Conservation (phyloP, 2,888 invertebrate species). For the Melinaea marsaeus region DNA sequence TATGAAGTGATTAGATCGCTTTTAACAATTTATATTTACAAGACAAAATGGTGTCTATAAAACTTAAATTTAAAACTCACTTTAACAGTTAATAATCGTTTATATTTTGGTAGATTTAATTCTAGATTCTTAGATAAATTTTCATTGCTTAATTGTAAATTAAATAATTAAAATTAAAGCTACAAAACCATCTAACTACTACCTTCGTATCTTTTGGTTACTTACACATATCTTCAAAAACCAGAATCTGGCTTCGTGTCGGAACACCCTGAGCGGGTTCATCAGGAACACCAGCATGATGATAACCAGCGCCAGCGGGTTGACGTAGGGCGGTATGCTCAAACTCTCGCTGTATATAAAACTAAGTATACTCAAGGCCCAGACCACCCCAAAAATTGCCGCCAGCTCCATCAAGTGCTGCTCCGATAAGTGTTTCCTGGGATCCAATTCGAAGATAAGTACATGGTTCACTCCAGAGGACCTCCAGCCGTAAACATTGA, state of each 20-base stretch:
- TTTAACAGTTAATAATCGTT: too few species aligned
- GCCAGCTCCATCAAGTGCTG: conserved; percentile 97
- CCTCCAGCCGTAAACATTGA: conserved; percentile 98
- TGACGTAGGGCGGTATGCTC: conserved; percentile 93
- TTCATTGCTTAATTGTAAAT: too few species aligned
- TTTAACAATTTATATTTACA: background rate
- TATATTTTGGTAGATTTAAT: too few species aligned
- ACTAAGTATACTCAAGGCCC: conserved; percentile 93
- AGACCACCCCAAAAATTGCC: conserved; percentile 94
- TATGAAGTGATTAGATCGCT: conserved; percentile 44
- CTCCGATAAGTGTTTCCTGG: conserved; percentile 94
- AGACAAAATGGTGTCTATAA: background rate
- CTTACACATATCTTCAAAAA: conserved; percentile 91
- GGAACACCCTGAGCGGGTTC: conserved; percentile 94
- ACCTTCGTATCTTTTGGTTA: conserved; percentile 37
- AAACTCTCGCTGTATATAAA: conserved; percentile 88
- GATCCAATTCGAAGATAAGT: conserved; percentile 97
- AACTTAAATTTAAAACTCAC: too few species aligned
- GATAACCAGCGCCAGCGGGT: conserved; percentile 90
- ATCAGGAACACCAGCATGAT: conserved; percentile 90
- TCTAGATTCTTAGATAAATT: too few species aligned
- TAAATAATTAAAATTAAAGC: too few species aligned
- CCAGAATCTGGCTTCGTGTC: conserved; percentile 97
- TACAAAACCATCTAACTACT: too few species aligned
- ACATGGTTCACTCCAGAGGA: conserved; percentile 99